Percentiles rank a stretch among this genome's conserved stretches.
These are phyloP conservation scores for Stictocephala bisonia DNA, from an alignment of 2,888 invertebrate species.

Conservation along the genomic window DNA sequence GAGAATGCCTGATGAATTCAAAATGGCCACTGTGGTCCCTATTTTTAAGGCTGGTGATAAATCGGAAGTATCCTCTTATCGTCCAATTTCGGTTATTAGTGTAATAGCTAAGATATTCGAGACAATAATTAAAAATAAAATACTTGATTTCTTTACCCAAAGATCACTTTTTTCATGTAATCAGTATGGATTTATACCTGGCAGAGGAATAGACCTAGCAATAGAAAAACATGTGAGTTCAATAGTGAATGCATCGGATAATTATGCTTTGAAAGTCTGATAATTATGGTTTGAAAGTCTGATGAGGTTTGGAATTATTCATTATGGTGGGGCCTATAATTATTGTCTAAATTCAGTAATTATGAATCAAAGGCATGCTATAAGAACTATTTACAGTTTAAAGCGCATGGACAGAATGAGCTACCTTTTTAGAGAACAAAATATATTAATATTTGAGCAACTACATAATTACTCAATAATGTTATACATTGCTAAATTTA, in stretches of 20 bases:
- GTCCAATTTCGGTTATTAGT: constrained; percentile 1
- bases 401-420: too few species aligned
- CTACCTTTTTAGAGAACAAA: too few species aligned
- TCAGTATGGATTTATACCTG: not conserved
- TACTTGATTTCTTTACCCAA: not conserved
- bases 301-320: too few species aligned
- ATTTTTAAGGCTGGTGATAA: not conserved
- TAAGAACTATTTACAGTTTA: too few species aligned
- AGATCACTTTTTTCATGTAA: not conserved
- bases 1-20: not conserved
- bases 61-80: not conserved
- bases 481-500: too few species aligned
- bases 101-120: not conserved
- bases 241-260: not conserved
- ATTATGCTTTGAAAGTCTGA: too few species aligned
- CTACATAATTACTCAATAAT: too few species aligned
- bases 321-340: too few species aligned
- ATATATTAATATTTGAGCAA: too few species aligned
- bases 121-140: not conserved
- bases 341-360: too few species aligned
- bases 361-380: too few species aligned
- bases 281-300: too few species aligned
- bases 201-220: not conserved
- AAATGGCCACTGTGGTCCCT: not conserved
- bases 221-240: not conserved